A percentile compares a stretch with the other conserved stretches of the same genome.
Conservation (phyloP, 2,888 invertebrate genomes). For the Campoplex nolae region DNA sequence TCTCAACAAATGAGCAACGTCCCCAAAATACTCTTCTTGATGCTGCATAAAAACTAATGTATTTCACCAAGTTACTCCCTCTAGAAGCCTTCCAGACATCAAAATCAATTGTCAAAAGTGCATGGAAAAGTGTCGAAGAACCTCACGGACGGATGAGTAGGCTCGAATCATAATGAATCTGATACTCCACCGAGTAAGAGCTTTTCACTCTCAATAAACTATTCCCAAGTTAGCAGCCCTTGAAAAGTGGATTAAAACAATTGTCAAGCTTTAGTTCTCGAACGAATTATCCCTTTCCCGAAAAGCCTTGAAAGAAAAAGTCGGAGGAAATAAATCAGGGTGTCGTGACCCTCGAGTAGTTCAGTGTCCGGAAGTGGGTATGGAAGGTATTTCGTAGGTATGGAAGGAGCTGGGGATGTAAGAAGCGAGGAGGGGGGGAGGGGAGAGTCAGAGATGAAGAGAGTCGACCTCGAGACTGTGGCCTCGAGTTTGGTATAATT, state of each 20-base stretch:
- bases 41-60: not conserved
- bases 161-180: not conserved
- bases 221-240: not conserved
- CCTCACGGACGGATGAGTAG: no score
- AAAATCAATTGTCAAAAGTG: not conserved
- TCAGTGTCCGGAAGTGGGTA: slow-evolving; percentile 18
- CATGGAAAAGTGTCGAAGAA: not conserved
- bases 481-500: slow-evolving; percentile 54
- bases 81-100: not conserved
- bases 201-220: not conserved
- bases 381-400: slow-evolving; percentile 4
- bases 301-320: not conserved
- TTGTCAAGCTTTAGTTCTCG: not conserved
- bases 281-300: not conserved
- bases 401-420: not conserved
- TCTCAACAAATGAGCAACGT: not conserved
- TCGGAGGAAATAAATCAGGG: not conserved
- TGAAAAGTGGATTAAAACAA: not conserved
- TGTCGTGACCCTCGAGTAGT: slow-evolving; percentile 6
- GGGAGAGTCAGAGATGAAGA: slow-evolving; percentile 25
- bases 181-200: not conserved
- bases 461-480: slow-evolving; percentile 54
- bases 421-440: not conserved
- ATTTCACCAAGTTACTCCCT: not conserved
- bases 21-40: not conserved